Percentiles rank a stretch among this genome's conserved stretches.
Evolutionary conservation across 2,888 invertebrate species (phyloP).

Genomic region (Copidosoma aretas): DNA sequence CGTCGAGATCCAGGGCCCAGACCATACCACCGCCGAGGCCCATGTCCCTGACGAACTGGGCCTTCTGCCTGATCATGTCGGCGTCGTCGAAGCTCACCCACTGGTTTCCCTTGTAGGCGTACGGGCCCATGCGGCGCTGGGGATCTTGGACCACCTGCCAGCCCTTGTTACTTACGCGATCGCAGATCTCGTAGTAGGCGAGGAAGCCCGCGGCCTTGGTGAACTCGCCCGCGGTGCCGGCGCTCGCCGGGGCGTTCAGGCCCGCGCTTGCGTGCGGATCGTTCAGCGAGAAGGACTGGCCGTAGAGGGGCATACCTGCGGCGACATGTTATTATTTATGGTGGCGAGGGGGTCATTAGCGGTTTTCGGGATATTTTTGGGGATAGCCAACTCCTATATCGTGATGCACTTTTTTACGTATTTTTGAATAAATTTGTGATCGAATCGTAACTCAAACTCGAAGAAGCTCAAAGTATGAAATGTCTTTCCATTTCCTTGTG

Average conservation of each 20-base stretch:
- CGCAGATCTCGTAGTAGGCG: constrained; percentile 91
- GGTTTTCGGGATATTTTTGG: too few species aligned
- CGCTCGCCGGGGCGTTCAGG: constrained; percentile 77
- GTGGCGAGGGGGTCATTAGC: too few species aligned
- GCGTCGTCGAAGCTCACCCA: constrained; percentile 92
- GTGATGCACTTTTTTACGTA: too few species aligned
- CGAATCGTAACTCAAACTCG: too few species aligned
- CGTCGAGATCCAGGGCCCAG: constrained; percentile 89
- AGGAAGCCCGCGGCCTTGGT: constrained; percentile 86
- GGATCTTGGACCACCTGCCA: constrained; percentile 85
- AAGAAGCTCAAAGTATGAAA: too few species aligned
- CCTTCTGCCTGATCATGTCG: constrained; percentile 79
- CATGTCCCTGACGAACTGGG: constrained; percentile 77
- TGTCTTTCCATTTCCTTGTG: too few species aligned
- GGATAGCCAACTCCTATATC: too few species aligned
- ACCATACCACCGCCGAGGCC: constrained; percentile 88
- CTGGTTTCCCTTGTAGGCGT: constrained; percentile 84
- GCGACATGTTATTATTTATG: background rate
- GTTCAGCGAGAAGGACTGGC: constrained; percentile 78
- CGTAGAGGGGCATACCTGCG: constrained; percentile 79
- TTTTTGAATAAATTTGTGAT: too few species aligned
- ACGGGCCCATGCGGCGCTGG: constrained; percentile 82
- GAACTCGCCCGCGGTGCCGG: constrained; percentile 84
- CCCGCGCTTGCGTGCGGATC: constrained; percentile 62
- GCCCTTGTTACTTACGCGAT: constrained; percentile 76